These are phyloP conservation scores for Chaenodraco wilsoni DNA, from an alignment of 2,797 vertebrate species.

Conservation along the genomic window DNA sequence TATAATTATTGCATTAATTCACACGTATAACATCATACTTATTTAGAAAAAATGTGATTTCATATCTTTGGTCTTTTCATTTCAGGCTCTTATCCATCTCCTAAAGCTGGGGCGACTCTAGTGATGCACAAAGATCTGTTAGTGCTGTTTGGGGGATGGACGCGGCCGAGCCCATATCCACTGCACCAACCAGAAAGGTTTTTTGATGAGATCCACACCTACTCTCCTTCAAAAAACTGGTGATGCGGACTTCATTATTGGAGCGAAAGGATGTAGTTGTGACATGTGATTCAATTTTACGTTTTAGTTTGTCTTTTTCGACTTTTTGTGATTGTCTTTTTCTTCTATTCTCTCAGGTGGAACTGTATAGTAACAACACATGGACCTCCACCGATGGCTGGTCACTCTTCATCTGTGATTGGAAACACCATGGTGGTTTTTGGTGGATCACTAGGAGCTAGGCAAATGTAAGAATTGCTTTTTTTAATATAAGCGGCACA, in stretches of 20 bases:
- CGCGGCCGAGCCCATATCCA: conserved; percentile 96
- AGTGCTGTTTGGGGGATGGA: conserved; percentile 98
- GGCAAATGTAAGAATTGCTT: conserved; percentile 89
- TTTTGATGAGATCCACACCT: conserved; percentile 99
- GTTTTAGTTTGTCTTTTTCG: not conserved
- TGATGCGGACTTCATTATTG: conserved; percentile 66
- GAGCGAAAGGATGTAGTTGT: not conserved
- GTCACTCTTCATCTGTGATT: conserved; percentile 97
- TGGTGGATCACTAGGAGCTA: conserved; percentile 94
- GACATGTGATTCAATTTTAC: not conserved
- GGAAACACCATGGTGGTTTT: conserved; percentile 97
- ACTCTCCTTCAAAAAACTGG: conserved; percentile 99
- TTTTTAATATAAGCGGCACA: not conserved
- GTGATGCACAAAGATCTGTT: conserved; percentile 97
- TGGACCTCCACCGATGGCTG: conserved; percentile 97
- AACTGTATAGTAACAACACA: conserved; percentile 98
- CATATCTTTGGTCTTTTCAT: conserved; percentile 16
- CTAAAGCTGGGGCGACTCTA: conserved; percentile 96
- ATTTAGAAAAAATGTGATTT: not conserved
- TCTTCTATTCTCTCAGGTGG: conserved; percentile 86
- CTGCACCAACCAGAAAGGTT: conserved; percentile 97
- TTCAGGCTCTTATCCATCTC: conserved; percentile 96
- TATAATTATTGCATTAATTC: not conserved
- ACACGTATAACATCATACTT: not conserved
- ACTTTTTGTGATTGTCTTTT: not conserved